Percentiles rank a stretch among this genome's conserved stretches.
Evolutionary conservation across 2,113 vertebrate genomes (phyloP).

Genomic region (Phalacrocorax pelagicus): DNA sequence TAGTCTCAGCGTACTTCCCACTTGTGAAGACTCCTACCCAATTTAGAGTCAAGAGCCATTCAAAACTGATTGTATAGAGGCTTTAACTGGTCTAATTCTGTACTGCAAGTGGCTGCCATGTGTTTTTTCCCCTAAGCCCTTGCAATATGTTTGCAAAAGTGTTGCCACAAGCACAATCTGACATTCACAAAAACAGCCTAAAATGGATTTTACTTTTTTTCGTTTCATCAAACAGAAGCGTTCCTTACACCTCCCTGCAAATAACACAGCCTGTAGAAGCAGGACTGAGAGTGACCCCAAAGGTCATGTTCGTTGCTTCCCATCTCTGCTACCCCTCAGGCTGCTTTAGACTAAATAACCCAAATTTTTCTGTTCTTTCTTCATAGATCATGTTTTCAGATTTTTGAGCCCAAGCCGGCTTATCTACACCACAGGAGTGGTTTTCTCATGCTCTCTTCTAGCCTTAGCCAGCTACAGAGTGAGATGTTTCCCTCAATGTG

Average conservation of each 20-base stretch:
- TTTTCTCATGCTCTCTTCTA: not conserved
- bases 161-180: not conserved
- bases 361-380: not conserved
- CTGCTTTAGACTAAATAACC: not conserved
- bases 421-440: not conserved
- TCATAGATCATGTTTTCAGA: not conserved
- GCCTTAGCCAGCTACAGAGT: not conserved
- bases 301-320: not conserved
- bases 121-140: not conserved
- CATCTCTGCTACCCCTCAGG: not conserved
- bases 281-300: not conserved
- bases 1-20: not conserved
- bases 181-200: not conserved
- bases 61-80: not conserved
- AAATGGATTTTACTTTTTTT: not conserved
- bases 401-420: not conserved
- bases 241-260: not conserved
- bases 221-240: not conserved
- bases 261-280: not conserved
- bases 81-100: not conserved
- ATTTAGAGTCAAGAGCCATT: not conserved
- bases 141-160: not conserved
- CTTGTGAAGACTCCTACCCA: not conserved
- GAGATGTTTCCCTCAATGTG: not conserved
- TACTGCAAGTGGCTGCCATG: not conserved